phyloP scores from a whole-genome alignment of 2,888 invertebrate species.

The Phlogophora meticulosa region DNA sequence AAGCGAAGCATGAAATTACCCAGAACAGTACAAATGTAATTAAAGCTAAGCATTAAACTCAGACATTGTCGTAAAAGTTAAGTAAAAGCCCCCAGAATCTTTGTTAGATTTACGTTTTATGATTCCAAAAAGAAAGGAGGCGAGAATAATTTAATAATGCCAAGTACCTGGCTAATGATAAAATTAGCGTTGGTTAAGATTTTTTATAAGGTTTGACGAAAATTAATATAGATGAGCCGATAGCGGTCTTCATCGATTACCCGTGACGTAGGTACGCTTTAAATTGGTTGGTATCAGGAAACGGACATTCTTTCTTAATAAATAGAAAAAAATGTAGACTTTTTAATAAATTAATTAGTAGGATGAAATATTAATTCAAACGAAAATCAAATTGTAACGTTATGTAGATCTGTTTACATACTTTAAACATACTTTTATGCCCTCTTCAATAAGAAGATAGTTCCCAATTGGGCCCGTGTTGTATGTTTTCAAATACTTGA shows the following conservation, averaged over 20 bases:
- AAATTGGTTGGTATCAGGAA: background rate
- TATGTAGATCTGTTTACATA: background rate
- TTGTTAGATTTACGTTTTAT: conserved; percentile 81
- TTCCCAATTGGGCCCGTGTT: too few relatives aligned
- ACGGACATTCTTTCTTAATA: too few relatives aligned
- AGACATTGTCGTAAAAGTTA: conserved; percentile 82
- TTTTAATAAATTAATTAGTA: too few relatives aligned
- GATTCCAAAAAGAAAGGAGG: conserved; percentile 72
- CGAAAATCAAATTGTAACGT: too few relatives aligned
- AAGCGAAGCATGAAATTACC: conserved; percentile 80
- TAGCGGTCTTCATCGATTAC: conserved; percentile 23
- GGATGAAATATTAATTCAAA: too few relatives aligned
- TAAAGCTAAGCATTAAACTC: conserved; percentile 84
- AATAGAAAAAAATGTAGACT: too few relatives aligned
- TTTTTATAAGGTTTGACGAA: conserved; percentile 46
- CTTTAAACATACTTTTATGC: background rate
- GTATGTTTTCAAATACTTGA: too few relatives aligned
- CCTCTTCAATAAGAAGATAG: too few relatives aligned
- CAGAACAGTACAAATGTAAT: conserved; percentile 84
- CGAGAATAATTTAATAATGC: conserved; percentile 74
- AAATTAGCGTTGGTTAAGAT: conserved; percentile 65
- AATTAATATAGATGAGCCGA: conserved; percentile 14
- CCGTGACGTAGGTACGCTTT: background rate
- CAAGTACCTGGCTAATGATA: conserved; percentile 68
- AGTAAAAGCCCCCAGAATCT: conserved; percentile 81